Conservation (phyloP, 2,113 vertebrate genomes). For the Rhinolophus ferrumequinum region DNA sequence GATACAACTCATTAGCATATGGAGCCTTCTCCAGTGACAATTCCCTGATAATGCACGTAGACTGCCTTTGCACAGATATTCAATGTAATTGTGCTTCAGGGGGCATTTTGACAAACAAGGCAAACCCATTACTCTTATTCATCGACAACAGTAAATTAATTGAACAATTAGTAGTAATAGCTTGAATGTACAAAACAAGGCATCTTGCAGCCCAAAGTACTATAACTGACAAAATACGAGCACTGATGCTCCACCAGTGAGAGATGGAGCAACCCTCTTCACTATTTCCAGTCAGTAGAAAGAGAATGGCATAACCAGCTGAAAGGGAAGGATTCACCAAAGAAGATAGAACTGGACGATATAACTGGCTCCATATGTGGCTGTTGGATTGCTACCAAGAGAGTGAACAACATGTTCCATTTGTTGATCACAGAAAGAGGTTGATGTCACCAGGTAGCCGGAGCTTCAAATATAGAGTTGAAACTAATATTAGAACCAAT, state of each 20-base stretch:
- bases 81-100: constrained; percentile 67
- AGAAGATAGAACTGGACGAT: not conserved
- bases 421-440: not conserved
- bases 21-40: constrained; percentile 61
- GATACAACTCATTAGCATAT: constrained; percentile 70
- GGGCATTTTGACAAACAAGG: constrained; percentile 74
- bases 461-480: not conserved
- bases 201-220: constrained; percentile 34
- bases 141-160: constrained; percentile 71
- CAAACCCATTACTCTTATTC: constrained; percentile 71
- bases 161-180: constrained; percentile 74
- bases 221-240: constrained; percentile 1
- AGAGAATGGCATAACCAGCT: not conserved
- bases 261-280: not conserved
- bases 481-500: not conserved
- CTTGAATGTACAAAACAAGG: constrained; percentile 32
- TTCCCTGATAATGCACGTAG: constrained; percentile 51
- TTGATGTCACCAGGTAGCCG: not conserved
- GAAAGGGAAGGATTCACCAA: not conserved
- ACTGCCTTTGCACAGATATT: constrained; percentile 42
- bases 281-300: not conserved
- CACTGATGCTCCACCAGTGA: not conserved
- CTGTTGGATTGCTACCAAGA: not conserved
- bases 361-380: not conserved
- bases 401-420: not conserved